phyloP scores from a whole-genome alignment of 2,888 invertebrate genomes.

The Piscicola geometra region DNA sequence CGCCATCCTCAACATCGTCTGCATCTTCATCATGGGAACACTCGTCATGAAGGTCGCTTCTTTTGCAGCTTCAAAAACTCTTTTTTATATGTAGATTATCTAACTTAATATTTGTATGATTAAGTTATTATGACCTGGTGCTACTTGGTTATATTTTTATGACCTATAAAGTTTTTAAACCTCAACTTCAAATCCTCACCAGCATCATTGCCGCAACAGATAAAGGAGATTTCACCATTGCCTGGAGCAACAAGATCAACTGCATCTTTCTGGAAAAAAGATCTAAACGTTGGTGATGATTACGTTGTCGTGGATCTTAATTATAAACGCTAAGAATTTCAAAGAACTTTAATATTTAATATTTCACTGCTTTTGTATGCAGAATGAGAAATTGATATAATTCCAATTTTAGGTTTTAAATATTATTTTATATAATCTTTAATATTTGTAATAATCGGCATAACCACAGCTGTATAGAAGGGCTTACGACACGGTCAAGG shows the following conservation, averaged over 20 bases:
- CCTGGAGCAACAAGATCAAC: constrained; percentile 55
- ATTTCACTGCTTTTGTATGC: too few relatives aligned
- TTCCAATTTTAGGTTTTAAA: too few relatives aligned
- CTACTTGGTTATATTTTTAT: background rate
- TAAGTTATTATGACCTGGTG: background rate
- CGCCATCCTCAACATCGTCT: constrained; percentile 75
- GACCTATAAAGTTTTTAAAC: too few relatives aligned
- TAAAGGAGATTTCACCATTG: constrained; percentile 57
- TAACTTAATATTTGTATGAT: background rate
- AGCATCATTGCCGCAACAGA: constrained; percentile 50
- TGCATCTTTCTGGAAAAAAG: constrained; percentile 74
- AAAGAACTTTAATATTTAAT: too few relatives aligned
- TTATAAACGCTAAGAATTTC: too few relatives aligned
- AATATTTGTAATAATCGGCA: too few relatives aligned
- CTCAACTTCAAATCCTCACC: too few relatives aligned
- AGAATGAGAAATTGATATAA: too few relatives aligned
- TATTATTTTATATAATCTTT: too few relatives aligned
- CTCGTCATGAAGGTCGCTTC: constrained; percentile 61
- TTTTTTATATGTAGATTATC: background rate
- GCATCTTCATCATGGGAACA: constrained; percentile 75
- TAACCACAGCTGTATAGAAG: constrained; percentile 61
- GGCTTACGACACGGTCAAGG: constrained; percentile 63
- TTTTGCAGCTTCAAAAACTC: too few relatives aligned
- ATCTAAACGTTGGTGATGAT: constrained; percentile 62
- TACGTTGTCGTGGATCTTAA: background rate